Base-by-base conservation (phyloP, 92 coral and sea anemone genomes). In the Paragorgia papillata region DNA sequence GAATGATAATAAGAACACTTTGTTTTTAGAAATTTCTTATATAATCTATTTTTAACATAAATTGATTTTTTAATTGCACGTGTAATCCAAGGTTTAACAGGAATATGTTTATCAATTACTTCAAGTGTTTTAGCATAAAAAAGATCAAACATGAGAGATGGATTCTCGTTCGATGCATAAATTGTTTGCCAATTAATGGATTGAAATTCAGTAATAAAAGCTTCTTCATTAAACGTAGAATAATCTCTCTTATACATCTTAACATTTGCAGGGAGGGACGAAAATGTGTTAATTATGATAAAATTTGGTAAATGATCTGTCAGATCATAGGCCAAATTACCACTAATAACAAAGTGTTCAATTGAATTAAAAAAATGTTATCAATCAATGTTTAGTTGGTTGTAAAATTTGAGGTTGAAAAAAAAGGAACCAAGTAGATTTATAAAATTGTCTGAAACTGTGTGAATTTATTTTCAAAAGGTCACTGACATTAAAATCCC, bases 81-180 rank as follows among this genome's bases (percentile, higher is more conserved):
- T 22, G 70, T 37, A 17, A 63, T 63, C 51, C 70, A 63, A 1
- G 70, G 70, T 39, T 62, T 62, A 3, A 62, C 18, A 14, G 69
- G 69, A 20, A 62, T 17, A 51, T 51, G 58, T 51, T 61, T n/a
- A 61, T 61, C 67, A 25, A 32, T 29, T 61, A 61, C 29, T 25
- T 25, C 67, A 19, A 40, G 13, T 26, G 29, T 20, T 32, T 32
- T 28, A 14, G 33, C 14, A 61, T 61, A 63, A 63, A 63, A 63
- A 26, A 34, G 29, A 30, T 57, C 9, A 30, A 57, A 57, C 29
- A 57, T 57, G 10, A 9, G 3, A 57, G 28, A 14, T 14, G 62
- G 62, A 19, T 57, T 30, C 18, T 7, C 30, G 10, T 19, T 19
- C 22, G 31, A 57, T 8, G 25, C 31, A 24, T 18, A 24, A 57